These are phyloP conservation scores for Passer domesticus DNA, from an alignment of 2,113 vertebrate genomes.

Conservation along the genomic window DNA sequence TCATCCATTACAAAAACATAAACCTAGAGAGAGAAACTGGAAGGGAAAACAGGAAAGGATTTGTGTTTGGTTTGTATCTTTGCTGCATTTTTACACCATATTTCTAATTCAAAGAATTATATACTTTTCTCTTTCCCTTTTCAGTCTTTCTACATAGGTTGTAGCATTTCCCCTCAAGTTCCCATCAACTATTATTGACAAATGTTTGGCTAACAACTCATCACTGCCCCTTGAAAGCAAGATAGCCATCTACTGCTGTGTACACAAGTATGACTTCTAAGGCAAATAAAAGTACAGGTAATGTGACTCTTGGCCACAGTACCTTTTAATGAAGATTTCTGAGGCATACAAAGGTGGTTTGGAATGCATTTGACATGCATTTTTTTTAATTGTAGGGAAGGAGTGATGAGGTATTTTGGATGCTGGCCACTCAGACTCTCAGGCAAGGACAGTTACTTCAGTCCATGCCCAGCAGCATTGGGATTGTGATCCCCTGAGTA, in stretches of 20 bases:
- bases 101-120: neutral
- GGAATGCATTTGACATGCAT: neutral
- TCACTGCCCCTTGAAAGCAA: neutral
- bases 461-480: neutral
- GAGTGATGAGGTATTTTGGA: neutral
- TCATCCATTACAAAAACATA: neutral
- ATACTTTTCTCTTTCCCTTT: neutral
- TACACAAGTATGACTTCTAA: neutral
- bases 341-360: neutral
- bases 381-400: neutral
- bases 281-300: neutral
- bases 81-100: neutral
- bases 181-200: neutral
- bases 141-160: neutral
- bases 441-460: accelerated
- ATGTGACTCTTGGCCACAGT: neutral
- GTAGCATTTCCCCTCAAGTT: neutral
- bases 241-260: neutral
- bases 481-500: neutral
- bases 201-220: neutral
- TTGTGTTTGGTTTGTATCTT: neutral
- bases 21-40: neutral
- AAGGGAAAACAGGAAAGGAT: neutral
- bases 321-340: neutral
- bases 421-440: neutral